These are phyloP conservation scores for Neodon shergylaensis DNA, from an alignment of 2,113 vertebrate genomes.

Conservation along the genomic window DNA sequence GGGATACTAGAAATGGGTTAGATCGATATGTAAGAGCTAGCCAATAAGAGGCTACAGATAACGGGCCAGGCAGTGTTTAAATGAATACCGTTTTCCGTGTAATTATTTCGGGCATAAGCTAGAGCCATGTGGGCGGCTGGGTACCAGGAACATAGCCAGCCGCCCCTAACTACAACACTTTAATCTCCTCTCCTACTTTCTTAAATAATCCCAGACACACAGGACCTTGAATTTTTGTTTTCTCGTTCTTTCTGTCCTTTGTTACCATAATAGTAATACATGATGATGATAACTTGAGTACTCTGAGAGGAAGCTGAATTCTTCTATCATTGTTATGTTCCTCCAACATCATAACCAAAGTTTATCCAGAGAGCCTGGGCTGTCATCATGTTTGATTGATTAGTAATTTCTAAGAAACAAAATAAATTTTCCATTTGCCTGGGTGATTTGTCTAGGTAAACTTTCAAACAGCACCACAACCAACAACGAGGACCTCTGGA, in stretches of 20 bases:
- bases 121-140: too few species aligned
- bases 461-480: neutral
- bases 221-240: neutral
- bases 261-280: neutral
- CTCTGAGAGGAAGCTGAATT: neutral
- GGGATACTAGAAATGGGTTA: too few species aligned
- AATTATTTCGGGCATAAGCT: too few species aligned
- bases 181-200: slow-evolving; percentile 56
- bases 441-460: neutral
- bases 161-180: too few species aligned
- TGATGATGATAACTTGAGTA: neutral
- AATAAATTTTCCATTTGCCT: neutral
- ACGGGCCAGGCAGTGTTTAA: too few species aligned
- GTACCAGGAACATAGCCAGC: too few species aligned
- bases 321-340: neutral
- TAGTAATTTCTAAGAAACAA: slow-evolving; percentile 39
- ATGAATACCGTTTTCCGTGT: too few species aligned
- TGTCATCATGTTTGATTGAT: slow-evolving; percentile 28
- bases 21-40: too few species aligned
- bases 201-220: neutral
- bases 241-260: neutral
- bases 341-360: neutral
- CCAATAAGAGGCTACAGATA: too few species aligned
- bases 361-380: neutral
- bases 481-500: neutral